These are phyloP conservation scores for Fukomys damarensis DNA, from an alignment of 2,113 vertebrate species.

Conservation along the genomic window DNA sequence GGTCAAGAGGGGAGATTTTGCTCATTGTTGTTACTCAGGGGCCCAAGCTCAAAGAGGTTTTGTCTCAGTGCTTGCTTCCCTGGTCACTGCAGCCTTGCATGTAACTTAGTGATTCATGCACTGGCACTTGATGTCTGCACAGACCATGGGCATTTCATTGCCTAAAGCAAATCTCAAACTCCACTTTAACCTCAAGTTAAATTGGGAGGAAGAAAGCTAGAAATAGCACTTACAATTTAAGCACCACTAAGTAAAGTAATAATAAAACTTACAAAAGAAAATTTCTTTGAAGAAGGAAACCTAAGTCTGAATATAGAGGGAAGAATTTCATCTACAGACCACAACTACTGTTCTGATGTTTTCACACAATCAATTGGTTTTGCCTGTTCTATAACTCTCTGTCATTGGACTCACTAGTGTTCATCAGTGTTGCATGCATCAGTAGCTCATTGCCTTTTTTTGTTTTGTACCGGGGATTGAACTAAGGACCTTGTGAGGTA, in stretches of 20 bases:
- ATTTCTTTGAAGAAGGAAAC: background rate
- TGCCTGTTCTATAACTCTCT: conserved; percentile 14
- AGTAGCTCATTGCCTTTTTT: background rate
- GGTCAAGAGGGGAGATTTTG: background rate
- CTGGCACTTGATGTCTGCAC: background rate
- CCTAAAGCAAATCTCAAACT: background rate
- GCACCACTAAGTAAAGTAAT: background rate
- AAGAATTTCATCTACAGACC: background rate
- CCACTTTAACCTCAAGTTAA: background rate
- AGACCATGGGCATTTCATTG: background rate
- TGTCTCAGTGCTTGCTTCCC: background rate
- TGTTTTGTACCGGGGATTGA: no score
- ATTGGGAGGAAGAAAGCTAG: background rate
- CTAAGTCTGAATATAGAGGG: background rate
- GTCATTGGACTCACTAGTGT: background rate
- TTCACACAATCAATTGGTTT: background rate
- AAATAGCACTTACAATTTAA: background rate
- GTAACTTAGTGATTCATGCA: background rate
- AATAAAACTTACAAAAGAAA: background rate
- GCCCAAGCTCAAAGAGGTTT: background rate
- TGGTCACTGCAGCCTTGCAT: background rate
- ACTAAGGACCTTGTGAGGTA: no score
- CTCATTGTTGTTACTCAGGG: background rate
- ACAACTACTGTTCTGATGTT: background rate
- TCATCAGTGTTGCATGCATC: background rate